Percentiles rank a stretch among this genome's conserved stretches.
phyloP scores from a whole-genome alignment of 1,140 invertebrate species.

The Tenebrio molitor region DNA sequence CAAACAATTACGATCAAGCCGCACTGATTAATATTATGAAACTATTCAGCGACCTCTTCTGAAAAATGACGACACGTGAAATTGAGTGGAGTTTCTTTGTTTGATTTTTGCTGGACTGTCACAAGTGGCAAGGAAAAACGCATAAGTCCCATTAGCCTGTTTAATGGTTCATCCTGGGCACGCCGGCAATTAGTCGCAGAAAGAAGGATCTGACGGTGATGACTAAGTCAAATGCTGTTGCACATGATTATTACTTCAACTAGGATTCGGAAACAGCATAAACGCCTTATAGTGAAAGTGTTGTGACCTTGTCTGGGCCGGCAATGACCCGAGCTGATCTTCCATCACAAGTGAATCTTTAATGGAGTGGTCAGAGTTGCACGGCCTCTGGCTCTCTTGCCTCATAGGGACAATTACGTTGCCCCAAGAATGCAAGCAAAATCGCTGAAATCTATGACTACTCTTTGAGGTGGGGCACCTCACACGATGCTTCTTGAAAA shows the following conservation, averaged over 20 bases:
- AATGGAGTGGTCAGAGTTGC: slow-evolving; percentile 25
- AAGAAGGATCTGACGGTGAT: slow-evolving; percentile 8
- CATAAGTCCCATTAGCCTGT: slow-evolving; percentile 6
- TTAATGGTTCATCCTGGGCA: slow-evolving; percentile 11
- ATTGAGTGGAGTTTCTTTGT: slow-evolving; percentile 35
- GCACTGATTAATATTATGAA: slow-evolving; percentile 37
- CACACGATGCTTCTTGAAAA: background rate
- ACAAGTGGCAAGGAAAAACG: slow-evolving; percentile 2
- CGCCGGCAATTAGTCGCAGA: background rate
- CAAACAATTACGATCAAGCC: slow-evolving; percentile 30
- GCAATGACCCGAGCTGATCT: slow-evolving; percentile 34
- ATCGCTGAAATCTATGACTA: background rate
- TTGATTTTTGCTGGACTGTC: background rate
- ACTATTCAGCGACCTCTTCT: slow-evolving; percentile 15
- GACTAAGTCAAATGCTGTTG: slow-evolving; percentile 8
- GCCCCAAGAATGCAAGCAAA: slow-evolving; percentile 2
- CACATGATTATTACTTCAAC: slow-evolving; percentile 7
- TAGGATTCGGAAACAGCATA: slow-evolving; percentile 31
- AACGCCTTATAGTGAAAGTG: slow-evolving; percentile 34
- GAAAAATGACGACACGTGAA: slow-evolving; percentile 36
- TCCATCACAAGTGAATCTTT: slow-evolving; percentile 30
- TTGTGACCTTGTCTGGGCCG: slow-evolving; percentile 17
- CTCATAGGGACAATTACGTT: slow-evolving; percentile 7
- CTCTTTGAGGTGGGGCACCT: background rate
- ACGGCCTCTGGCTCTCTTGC: background rate